Percentiles rank a stretch among this genome's conserved stretches.
These are phyloP conservation scores for Euphydryas editha DNA, from an alignment of 2,888 invertebrate genomes.

Conservation along the genomic window DNA sequence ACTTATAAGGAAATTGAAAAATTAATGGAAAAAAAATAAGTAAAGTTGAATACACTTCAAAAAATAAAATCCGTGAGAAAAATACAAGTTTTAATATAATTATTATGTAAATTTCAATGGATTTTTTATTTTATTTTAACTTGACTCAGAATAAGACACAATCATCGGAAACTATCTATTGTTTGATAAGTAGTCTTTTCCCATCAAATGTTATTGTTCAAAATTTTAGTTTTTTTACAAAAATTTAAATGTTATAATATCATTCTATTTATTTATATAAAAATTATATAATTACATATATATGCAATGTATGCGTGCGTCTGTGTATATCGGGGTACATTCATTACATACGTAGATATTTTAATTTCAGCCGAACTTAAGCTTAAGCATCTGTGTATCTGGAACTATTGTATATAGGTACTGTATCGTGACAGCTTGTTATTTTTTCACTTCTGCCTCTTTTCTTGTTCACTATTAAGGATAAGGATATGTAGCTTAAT, in stretches of 20 bases:
- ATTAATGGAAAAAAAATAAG: neutral
- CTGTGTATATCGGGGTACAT: too few species aligned
- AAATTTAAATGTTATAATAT: neutral
- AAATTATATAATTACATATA: neutral
- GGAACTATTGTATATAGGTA: too few species aligned
- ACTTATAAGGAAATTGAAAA: neutral
- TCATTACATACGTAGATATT: too few species aligned
- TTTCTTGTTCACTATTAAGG: too few species aligned
- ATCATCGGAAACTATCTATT: slow-evolving; percentile 1
- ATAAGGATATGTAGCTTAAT: too few species aligned
- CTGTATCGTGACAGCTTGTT: too few species aligned
- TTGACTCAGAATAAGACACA: neutral
- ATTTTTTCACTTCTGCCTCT: too few species aligned
- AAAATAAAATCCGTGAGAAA: slow-evolving; percentile 23
- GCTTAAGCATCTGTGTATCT: too few species aligned
- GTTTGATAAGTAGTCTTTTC: neutral
- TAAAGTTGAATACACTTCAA: slow-evolving; percentile 11
- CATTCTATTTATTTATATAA: neutral
- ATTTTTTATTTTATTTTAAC: neutral
- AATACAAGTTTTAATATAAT: slow-evolving; percentile 7
- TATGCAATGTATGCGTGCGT: too few species aligned
- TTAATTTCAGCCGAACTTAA: too few species aligned
- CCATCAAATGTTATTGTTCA: neutral
- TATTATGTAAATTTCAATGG: neutral
- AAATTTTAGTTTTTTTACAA: neutral